Evolutionary conservation across 2,888 invertebrate genomes (phyloP).

Genomic region (Mayetiola destructor): DNA sequence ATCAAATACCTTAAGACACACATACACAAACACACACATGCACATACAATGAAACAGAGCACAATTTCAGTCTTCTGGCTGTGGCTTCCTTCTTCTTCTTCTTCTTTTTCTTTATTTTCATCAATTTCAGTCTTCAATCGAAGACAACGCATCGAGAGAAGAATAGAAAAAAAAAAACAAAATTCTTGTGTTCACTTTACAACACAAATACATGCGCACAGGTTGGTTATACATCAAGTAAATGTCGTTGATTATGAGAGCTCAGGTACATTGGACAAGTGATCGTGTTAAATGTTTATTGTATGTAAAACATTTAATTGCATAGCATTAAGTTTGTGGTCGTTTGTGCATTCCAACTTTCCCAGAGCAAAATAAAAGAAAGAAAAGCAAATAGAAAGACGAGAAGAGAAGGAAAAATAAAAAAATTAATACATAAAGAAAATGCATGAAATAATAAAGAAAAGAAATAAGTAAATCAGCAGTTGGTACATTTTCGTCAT

Average conservation of each 20-base stretch:
- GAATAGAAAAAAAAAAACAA: no score
- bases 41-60: background rate
- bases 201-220: background rate
- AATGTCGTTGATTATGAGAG: constrained; percentile 11
- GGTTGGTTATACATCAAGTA: background rate
- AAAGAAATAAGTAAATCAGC: constrained; percentile 8
- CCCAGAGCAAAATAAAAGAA: no score
- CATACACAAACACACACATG: background rate
- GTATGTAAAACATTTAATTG: constrained; percentile 7
- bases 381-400: no score
- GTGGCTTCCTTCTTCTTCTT: background rate
- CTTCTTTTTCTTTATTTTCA: background rate
- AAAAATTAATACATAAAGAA: no score
- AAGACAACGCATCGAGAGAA: background rate
- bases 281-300: constrained; percentile 11
- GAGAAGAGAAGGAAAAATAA: no score
- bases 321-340: constrained; percentile 9
- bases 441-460: no score
- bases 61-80: background rate
- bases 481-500: background rate
- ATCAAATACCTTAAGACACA: no score
- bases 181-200: background rate
- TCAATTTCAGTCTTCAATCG: background rate
- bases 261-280: constrained; percentile 10
- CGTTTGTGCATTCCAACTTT: constrained; percentile 12